Evolutionary conservation across 1,140 invertebrate genomes (phyloP).

Genomic region (Drosophila murphyi): DNA sequence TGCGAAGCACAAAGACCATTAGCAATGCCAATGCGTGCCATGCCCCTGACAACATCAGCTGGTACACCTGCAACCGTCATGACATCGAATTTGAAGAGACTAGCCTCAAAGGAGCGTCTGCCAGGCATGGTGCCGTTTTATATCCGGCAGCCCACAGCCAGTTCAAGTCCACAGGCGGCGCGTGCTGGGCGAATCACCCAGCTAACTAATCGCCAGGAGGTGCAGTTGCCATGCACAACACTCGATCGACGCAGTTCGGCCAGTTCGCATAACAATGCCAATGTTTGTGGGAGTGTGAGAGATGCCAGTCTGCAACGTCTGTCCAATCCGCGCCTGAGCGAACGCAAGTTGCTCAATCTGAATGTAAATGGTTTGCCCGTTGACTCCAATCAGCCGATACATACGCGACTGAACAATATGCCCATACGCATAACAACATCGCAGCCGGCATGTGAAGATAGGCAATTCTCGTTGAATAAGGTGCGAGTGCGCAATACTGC

Average conservation of each 20-base stretch:
- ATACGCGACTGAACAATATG: constrained; percentile 59
- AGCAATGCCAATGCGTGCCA: constrained; percentile 14
- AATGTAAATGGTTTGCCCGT: constrained; percentile 20
- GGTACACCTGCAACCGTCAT: constrained; percentile 18
- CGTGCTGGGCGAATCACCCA: not conserved
- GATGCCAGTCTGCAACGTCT: constrained; percentile 19
- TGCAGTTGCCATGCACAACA: not conserved
- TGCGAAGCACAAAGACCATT: constrained; percentile 8
- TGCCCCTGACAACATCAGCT: not conserved
- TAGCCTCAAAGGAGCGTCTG: constrained; percentile 52
- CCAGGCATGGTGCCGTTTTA: constrained; percentile 62
- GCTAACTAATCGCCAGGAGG: not conserved
- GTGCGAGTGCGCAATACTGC: constrained; percentile 31
- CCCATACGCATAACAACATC: constrained; percentile 69
- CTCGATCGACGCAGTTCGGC: constrained; percentile 50
- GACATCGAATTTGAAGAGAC: constrained; percentile 44
- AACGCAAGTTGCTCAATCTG: constrained; percentile 57
- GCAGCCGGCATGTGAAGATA: constrained; percentile 29
- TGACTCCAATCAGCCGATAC: constrained; percentile 31
- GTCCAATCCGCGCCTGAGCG: constrained; percentile 8
- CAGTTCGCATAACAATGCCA: constrained; percentile 50
- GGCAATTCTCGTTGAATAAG: constrained; percentile 43
- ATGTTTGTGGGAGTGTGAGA: constrained; percentile 13
- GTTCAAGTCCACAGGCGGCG: not conserved
- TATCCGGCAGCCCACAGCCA: not conserved